phyloP scores from a whole-genome alignment of 2,113 vertebrate genomes.

The Brachypodius melanocephalos region DNA sequence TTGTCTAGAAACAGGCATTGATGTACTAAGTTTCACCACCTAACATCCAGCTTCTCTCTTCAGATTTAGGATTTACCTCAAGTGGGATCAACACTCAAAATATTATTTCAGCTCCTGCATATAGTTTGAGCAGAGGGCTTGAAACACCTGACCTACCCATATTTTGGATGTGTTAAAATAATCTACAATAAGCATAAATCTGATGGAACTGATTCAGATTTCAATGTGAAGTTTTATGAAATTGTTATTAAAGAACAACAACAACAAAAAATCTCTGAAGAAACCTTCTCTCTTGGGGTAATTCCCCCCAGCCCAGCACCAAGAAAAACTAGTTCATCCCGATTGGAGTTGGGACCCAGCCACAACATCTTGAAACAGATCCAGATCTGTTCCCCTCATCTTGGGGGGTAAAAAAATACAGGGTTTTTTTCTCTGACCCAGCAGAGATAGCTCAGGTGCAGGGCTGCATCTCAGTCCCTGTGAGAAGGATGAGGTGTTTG shows the following conservation, averaged over 20 bases:
- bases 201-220: not conserved
- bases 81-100: not conserved
- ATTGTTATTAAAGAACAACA: not conserved
- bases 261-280: not conserved
- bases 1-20: not conserved
- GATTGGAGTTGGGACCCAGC: fast-evolving
- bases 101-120: not conserved
- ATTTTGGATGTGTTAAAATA: not conserved
- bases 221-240: not conserved
- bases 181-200: not conserved
- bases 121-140: not conserved
- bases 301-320: not conserved
- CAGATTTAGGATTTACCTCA: not conserved
- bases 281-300: not conserved
- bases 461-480: not conserved
- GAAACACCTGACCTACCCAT: not conserved
- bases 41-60: not conserved
- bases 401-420: fast-evolving
- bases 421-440: not conserved
- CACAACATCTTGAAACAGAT: not conserved
- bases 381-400: not conserved
- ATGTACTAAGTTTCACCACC: not conserved
- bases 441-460: not conserved
- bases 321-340: not conserved
- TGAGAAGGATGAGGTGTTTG: not conserved